A percentile compares a stretch with the other conserved stretches of the same genome.
phyloP scores from a whole-genome alignment of 2,113 vertebrate species.

The Menidia beryllina region DNA sequence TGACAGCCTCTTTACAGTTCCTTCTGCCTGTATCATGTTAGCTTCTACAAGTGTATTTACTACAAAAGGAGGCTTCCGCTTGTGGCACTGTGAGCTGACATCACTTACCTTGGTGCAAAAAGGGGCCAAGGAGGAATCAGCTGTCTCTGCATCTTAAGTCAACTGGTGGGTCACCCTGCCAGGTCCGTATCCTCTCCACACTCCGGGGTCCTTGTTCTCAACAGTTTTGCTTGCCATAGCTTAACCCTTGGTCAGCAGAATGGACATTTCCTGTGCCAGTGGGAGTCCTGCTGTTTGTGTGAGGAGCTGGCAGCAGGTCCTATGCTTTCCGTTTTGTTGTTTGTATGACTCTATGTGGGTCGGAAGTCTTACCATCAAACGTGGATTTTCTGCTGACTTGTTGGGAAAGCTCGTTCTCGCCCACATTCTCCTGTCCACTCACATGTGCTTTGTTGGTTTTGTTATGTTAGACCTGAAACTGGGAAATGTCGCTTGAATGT shows the following conservation, averaged over 20 bases:
- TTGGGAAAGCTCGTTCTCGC: constrained; percentile 33
- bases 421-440: neutral
- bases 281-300: constrained; percentile 20
- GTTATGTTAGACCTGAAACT: constrained; percentile 5
- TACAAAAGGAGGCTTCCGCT: constrained; percentile 43
- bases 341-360: constrained; percentile 55
- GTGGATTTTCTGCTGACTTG: constrained; percentile 69
- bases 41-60: constrained; percentile 51
- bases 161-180: neutral
- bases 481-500: neutral
- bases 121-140: constrained; percentile 40
- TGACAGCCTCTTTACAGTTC: constrained; percentile 39
- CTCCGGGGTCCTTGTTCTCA: constrained; percentile 8
- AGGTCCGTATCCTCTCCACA: constrained; percentile 14
- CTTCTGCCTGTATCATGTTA: constrained; percentile 31
- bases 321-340: constrained; percentile 26
- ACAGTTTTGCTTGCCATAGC: constrained; percentile 48
- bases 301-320: constrained; percentile 50
- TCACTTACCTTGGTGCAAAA: constrained; percentile 22
- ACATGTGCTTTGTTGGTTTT: neutral
- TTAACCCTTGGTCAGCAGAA: constrained; percentile 57
- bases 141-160: constrained; percentile 12
- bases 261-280: constrained; percentile 45
- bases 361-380: constrained; percentile 69
- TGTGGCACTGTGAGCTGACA: constrained; percentile 14